A percentile compares a stretch with the other conserved stretches of the same genome.
These are phyloP conservation scores for Etheostoma perlongum DNA, from an alignment of 2,797 vertebrate species.

Conservation along the genomic window DNA sequence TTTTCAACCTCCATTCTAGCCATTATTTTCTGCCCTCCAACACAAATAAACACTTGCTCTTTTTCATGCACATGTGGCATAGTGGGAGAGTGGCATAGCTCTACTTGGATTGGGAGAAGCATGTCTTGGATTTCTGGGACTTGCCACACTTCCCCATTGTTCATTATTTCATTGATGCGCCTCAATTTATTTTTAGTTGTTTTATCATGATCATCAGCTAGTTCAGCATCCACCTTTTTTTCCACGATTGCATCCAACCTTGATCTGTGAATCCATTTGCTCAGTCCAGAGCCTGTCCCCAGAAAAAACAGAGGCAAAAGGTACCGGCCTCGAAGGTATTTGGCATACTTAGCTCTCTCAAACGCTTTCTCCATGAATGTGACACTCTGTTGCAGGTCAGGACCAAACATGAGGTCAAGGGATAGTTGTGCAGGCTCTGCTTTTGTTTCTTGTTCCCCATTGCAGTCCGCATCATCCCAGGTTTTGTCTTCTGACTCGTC, in stretches of 20 bases:
- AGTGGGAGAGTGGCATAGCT: fast-evolving
- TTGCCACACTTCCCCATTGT: conserved; percentile 15
- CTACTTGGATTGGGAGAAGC: conserved; percentile 17
- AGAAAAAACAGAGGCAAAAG: conserved; percentile 63
- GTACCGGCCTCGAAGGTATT: conserved; percentile 44
- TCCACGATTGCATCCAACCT: conserved; percentile 48
- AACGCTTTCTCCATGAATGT: conserved; percentile 21
- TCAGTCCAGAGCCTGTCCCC: conserved; percentile 54
- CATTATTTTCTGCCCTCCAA: background rate
- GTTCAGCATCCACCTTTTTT: background rate
- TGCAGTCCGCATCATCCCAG: background rate
- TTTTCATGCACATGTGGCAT: fast-evolving
- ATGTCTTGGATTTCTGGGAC: conserved; percentile 26
- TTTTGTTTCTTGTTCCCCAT: background rate
- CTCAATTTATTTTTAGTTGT: fast-evolving
- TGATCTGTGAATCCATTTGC: conserved; percentile 62
- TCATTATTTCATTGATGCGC: conserved; percentile 4
- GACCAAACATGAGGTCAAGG: too few species aligned
- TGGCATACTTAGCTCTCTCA: background rate
- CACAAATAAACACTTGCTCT: background rate
- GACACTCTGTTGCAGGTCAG: background rate
- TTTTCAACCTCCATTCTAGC: background rate
- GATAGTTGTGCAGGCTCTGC: background rate
- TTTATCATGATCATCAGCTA: fast-evolving
- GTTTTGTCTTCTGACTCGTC: background rate